These are phyloP conservation scores for Mesorhabditis spiculigera DNA, from an alignment of 2,888 invertebrate genomes.

Conservation along the genomic window DNA sequence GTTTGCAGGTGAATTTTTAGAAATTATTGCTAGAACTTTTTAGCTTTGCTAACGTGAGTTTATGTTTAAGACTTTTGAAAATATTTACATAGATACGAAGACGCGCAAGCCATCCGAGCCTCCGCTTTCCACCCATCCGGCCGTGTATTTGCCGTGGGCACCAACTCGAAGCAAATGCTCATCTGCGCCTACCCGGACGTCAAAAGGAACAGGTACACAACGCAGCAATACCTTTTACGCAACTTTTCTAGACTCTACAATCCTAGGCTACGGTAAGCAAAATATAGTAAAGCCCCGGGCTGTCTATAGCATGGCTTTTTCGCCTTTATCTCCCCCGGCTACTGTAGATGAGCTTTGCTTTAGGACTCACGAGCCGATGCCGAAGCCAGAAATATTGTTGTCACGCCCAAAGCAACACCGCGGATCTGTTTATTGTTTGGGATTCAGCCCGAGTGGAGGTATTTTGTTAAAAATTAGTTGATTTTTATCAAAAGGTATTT, in stretches of 20 bases:
- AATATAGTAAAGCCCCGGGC: neutral
- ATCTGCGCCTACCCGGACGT: conserved; percentile 92
- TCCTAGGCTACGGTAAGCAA: neutral
- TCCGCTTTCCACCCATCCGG: conserved; percentile 96
- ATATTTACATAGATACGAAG: conserved; percentile 83
- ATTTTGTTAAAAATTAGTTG: too few species aligned
- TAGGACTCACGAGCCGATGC: conserved; percentile 79
- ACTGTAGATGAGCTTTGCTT: conserved; percentile 29
- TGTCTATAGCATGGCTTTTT: neutral
- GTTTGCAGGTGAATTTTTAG: conserved; percentile 35
- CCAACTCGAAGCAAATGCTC: conserved; percentile 92
- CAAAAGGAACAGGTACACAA: neutral
- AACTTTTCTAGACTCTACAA: neutral
- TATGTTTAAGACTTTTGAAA: conserved; percentile 63
- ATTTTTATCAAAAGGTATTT: too few species aligned
- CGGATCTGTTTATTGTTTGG: conserved; percentile 90
- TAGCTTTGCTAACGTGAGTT: neutral
- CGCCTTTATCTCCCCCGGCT: conserved; percentile 58
- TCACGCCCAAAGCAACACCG: conserved; percentile 94
- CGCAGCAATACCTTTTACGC: neutral
- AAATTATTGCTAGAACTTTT: neutral
- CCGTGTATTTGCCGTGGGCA: conserved; percentile 90
- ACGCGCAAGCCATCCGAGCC: conserved; percentile 91
- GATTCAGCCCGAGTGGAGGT: conserved; percentile 87
- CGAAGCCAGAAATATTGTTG: conserved; percentile 84